These are phyloP conservation scores for Pteronotus mesoamericanus DNA, from an alignment of 2,797 vertebrate genomes.

Conservation along the genomic window DNA sequence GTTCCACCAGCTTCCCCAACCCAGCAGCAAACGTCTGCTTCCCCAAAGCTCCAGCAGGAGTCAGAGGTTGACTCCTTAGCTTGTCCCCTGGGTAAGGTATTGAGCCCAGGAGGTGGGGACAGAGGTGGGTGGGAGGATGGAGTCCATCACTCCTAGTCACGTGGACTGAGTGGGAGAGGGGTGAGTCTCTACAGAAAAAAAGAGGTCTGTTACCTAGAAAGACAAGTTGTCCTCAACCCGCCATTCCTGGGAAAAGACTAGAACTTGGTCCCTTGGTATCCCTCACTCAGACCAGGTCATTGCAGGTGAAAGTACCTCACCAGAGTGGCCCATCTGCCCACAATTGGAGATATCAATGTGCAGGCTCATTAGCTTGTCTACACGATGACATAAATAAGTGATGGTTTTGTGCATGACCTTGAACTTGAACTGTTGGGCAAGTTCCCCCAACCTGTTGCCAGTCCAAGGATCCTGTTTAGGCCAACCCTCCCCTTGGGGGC, in stretches of 20 bases:
- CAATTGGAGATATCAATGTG: neutral
- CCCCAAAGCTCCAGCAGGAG: neutral
- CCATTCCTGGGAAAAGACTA: neutral
- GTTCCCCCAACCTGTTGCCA: neutral
- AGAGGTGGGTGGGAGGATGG: neutral
- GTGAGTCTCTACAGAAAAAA: neutral
- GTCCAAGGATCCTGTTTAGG: neutral
- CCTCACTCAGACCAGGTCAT: neutral
- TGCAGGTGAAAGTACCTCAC: no score
- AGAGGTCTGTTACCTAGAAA: neutral
- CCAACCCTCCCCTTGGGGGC: neutral
- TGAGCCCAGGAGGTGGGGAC: neutral
- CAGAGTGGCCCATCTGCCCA: neutral
- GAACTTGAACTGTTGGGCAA: neutral
- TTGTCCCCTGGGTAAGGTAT: neutral
- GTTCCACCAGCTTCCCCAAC: neutral
- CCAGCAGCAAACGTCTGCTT: neutral
- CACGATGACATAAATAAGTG: neutral
- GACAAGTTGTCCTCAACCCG: neutral
- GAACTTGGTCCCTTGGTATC: neutral
- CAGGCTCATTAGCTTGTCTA: neutral
- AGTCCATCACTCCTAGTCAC: neutral
- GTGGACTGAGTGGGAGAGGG: neutral
- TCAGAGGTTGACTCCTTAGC: neutral
- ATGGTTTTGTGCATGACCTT: neutral